phyloP scores from a whole-genome alignment of 2,888 invertebrate species.

The Drosophila atroscutellata region DNA sequence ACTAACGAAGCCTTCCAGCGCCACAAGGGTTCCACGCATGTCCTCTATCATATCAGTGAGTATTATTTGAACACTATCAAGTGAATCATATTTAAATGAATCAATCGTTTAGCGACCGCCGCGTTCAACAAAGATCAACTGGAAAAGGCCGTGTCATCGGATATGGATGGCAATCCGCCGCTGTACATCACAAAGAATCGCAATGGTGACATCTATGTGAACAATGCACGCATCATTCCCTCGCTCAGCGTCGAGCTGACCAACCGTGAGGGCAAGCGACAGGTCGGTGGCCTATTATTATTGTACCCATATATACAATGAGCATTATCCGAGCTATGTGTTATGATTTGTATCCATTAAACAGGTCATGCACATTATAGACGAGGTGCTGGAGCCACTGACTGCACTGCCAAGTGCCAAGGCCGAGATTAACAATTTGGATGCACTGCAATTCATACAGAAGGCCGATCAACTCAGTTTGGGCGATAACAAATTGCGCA shows the following conservation, averaged over 20 bases:
- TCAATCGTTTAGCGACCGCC: slow-evolving; percentile 88
- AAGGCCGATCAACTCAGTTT: slow-evolving; percentile 91
- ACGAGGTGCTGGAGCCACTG: slow-evolving; percentile 93
- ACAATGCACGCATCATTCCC: slow-evolving; percentile 92
- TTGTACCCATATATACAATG: not conserved
- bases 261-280: slow-evolving; percentile 87
- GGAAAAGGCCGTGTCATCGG: slow-evolving; percentile 88
- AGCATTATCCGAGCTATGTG: not conserved
- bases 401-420: slow-evolving; percentile 87
- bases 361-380: slow-evolving; percentile 94
- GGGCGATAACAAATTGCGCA: slow-evolving; percentile 86
- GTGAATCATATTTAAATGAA: slow-evolving; percentile 26
- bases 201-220: slow-evolving; percentile 91
- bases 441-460: slow-evolving; percentile 92
- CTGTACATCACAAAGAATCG: slow-evolving; percentile 92
- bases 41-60: slow-evolving; percentile 94
- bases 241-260: slow-evolving; percentile 89
- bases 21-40: slow-evolving; percentile 87
- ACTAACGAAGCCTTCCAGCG: slow-evolving; percentile 94
- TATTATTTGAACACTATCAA: slow-evolving; percentile 54
- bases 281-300: slow-evolving; percentile 85
- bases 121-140: slow-evolving; percentile 89
- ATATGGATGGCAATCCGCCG: slow-evolving; percentile 93
- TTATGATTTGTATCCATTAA: slow-evolving; percentile 5
- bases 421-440: slow-evolving; percentile 91